Evolutionary conservation across 1,140 invertebrate genomes (phyloP).

Genomic region (Camponotus pennsylvanicus): DNA sequence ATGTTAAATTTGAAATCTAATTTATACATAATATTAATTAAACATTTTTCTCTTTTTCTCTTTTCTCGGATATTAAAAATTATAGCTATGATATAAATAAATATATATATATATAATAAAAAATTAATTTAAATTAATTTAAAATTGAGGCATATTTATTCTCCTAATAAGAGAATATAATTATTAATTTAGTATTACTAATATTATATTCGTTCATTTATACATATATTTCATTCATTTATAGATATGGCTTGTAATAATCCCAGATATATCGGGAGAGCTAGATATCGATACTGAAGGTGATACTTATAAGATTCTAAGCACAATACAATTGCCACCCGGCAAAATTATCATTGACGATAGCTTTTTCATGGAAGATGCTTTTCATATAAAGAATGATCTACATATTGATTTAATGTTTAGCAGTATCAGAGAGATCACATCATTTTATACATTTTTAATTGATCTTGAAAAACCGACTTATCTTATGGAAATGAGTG

Average conservation of each 20-base stretch:
- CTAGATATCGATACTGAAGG: conserved; percentile 88
- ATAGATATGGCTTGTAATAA: conserved; percentile 76
- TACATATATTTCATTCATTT: conserved; percentile 11
- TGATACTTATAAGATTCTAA: conserved; percentile 85
- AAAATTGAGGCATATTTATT: conserved; percentile 10
- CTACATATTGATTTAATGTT: conserved; percentile 89
- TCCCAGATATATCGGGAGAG: conserved; percentile 86
- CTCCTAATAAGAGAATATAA: background rate
- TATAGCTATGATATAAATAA: no score
- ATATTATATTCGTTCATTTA: conserved; percentile 4
- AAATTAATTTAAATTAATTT: conserved; percentile 14
- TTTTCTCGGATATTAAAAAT: no score
- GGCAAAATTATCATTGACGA: conserved; percentile 87
- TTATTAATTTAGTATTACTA: conserved; percentile 8
- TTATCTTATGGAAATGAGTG: conserved; percentile 86
- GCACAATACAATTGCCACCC: conserved; percentile 85
- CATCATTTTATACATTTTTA: conserved; percentile 88
- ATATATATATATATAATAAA: no score
- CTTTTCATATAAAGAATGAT: conserved; percentile 89
- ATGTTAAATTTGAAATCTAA: background rate
- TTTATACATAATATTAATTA: background rate
- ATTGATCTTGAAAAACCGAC: conserved; percentile 86
- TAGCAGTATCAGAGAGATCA: conserved; percentile 86
- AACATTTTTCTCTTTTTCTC: background rate
- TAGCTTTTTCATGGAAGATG: conserved; percentile 86